These are phyloP conservation scores for Papilio polyxenes DNA, from an alignment of 1,140 invertebrate species.

Conservation along the genomic window DNA sequence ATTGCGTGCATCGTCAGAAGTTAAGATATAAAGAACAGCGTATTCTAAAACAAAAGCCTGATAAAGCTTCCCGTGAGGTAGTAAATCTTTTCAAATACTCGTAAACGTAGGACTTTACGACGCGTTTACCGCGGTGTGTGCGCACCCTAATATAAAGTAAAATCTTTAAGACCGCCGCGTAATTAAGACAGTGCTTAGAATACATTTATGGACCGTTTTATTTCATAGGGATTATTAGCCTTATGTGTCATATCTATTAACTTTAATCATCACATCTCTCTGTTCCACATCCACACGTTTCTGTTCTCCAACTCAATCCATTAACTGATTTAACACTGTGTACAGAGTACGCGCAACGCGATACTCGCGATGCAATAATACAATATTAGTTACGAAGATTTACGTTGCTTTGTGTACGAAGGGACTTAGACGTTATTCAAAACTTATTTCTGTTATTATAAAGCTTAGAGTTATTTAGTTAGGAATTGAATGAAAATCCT, in stretches of 20 bases:
- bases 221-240: conserved; percentile 35
- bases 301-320: too few species aligned
- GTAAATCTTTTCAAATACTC: conserved; percentile 39
- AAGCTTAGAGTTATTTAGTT: too few species aligned
- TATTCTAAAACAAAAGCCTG: conserved; percentile 34
- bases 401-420: too few species aligned
- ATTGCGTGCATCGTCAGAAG: background rate
- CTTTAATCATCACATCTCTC: background rate
- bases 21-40: conserved; percentile 10
- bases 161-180: conserved; percentile 31
- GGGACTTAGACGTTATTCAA: too few species aligned
- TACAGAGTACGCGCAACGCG: too few species aligned
- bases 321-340: too few species aligned
- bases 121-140: conserved; percentile 38
- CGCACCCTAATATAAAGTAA: conserved; percentile 25
- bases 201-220: conserved; percentile 33
- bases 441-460: too few species aligned
- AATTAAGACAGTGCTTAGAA: conserved; percentile 35
- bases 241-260: background rate
- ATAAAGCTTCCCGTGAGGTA: conserved; percentile 31
- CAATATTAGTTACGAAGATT: too few species aligned
- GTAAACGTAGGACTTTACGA: conserved; percentile 36
- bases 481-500: too few species aligned
- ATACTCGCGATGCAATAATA: too few species aligned
- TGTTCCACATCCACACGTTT: background rate